Conservation (phyloP, 2,113 vertebrate species). For the Argyrosomus japonicus region DNA sequence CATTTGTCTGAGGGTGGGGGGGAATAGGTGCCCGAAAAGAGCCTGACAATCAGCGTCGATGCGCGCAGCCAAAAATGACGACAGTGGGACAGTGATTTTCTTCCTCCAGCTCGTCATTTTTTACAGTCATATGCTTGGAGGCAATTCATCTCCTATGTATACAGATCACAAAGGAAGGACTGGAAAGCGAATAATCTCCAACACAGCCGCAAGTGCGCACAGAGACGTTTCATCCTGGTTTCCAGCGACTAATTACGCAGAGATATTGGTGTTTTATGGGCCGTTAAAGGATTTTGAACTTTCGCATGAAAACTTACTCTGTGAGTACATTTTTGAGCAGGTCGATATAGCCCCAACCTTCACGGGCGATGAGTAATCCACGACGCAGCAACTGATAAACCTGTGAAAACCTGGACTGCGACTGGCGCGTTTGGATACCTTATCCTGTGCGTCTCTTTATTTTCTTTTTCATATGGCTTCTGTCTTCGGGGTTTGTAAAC, state of each 20-base stretch:
- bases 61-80: slow-evolving; percentile 74
- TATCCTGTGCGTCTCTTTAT: slow-evolving; percentile 51
- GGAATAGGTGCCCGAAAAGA: slow-evolving; percentile 40
- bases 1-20: slow-evolving; percentile 38
- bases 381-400: slow-evolving; percentile 70
- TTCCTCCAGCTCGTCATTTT: slow-evolving; percentile 56
- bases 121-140: slow-evolving; percentile 64
- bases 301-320: slow-evolving; percentile 66
- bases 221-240: slow-evolving; percentile 48
- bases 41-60: slow-evolving; percentile 59
- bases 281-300: slow-evolving; percentile 63
- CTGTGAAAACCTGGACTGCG: slow-evolving; percentile 69
- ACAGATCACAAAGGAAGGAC: slow-evolving; percentile 54
- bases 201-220: slow-evolving; percentile 57
- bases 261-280: slow-evolving; percentile 40
- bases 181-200: slow-evolving; percentile 64
- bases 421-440: slow-evolving; percentile 73
- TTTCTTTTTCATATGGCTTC: slow-evolving; percentile 61
- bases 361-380: slow-evolving; percentile 69
- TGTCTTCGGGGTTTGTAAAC: slow-evolving; percentile 39
- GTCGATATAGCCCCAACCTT: slow-evolving; percentile 60
- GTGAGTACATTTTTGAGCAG: slow-evolving; percentile 52
- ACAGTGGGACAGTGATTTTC: slow-evolving; percentile 72
- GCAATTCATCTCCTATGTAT: slow-evolving; percentile 64
- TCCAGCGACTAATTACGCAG: slow-evolving; percentile 63